Evolutionary conservation across 2,888 invertebrate genomes (phyloP).

Genomic region (Drosophila anomalata): DNA sequence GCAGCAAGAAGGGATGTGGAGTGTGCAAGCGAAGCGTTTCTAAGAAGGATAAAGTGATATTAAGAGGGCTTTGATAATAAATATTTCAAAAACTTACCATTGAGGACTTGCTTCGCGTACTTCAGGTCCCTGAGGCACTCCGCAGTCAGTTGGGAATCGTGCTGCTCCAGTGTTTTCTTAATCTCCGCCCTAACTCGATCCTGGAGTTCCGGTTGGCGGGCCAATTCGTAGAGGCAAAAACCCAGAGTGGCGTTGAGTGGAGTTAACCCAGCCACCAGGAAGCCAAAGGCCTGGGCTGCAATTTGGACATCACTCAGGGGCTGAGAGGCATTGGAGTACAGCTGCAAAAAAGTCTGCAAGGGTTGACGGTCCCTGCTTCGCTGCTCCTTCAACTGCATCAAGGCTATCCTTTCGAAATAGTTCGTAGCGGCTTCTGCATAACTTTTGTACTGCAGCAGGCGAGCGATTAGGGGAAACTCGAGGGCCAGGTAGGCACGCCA

Average conservation of each 20-base stretch:
- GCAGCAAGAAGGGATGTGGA: slow-evolving; percentile 80
- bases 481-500: slow-evolving; percentile 67
- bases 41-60: slow-evolving; percentile 33
- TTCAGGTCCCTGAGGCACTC: slow-evolving; percentile 70
- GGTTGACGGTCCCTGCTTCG: slow-evolving; percentile 58
- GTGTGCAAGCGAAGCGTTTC: slow-evolving; percentile 85
- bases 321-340: slow-evolving; percentile 82
- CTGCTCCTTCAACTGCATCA: slow-evolving; percentile 65
- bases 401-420: slow-evolving; percentile 76
- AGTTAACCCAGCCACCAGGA: slow-evolving; percentile 86
- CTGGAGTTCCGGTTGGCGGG: slow-evolving; percentile 76
- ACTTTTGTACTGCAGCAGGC: slow-evolving; percentile 62
- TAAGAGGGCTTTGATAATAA: not conserved
- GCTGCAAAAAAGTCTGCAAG: slow-evolving; percentile 85
- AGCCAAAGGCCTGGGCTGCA: slow-evolving; percentile 82
- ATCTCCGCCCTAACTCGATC: slow-evolving; percentile 71
- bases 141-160: slow-evolving; percentile 64
- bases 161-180: slow-evolving; percentile 41
- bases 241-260: slow-evolving; percentile 87
- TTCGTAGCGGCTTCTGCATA: slow-evolving; percentile 55
- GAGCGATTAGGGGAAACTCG: slow-evolving; percentile 70
- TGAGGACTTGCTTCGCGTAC: slow-evolving; percentile 77
- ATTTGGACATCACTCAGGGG: slow-evolving; percentile 72
- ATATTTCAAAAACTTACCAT: slow-evolving; percentile 65
- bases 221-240: slow-evolving; percentile 83